These are phyloP conservation scores for Papilio helenus DNA, from an alignment of 1,140 invertebrate genomes.

Conservation along the genomic window DNA sequence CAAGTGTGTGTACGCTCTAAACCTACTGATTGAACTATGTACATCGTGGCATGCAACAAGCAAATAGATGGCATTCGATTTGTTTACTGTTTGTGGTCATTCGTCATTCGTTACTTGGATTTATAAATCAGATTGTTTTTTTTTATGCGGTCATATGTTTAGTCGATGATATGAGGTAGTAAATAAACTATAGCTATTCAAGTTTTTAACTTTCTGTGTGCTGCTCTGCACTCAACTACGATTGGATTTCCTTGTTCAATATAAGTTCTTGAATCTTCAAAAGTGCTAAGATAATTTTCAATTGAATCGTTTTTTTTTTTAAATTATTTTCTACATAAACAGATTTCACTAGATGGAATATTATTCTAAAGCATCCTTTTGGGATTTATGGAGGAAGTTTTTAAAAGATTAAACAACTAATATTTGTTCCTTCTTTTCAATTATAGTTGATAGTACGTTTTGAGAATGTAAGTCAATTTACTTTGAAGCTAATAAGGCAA, in stretches of 20 bases:
- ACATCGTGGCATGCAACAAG: too few species aligned
- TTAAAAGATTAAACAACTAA: not conserved
- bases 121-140: not conserved
- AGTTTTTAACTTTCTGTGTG: constrained; percentile 9
- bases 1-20: too few species aligned
- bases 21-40: too few species aligned
- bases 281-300: not conserved
- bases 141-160: not conserved
- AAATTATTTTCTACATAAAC: not conserved
- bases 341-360: too few species aligned
- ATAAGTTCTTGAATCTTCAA: constrained; percentile 7
- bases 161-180: not conserved
- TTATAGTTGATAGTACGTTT: constrained; percentile 18
- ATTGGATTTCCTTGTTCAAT: constrained; percentile 19
- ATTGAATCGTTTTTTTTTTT: not conserved
- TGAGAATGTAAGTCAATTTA: constrained; percentile 28
- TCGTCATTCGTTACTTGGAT: too few species aligned
- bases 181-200: not conserved
- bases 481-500: constrained; percentile 29
- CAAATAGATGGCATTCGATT: too few species aligned
- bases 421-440: constrained; percentile 12
- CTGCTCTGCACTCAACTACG: not conserved
- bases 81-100: too few species aligned
- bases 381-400: not conserved
- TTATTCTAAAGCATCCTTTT: not conserved